phyloP scores from a whole-genome alignment of 2,888 invertebrate species.

The Entomobrya proxima region DNA sequence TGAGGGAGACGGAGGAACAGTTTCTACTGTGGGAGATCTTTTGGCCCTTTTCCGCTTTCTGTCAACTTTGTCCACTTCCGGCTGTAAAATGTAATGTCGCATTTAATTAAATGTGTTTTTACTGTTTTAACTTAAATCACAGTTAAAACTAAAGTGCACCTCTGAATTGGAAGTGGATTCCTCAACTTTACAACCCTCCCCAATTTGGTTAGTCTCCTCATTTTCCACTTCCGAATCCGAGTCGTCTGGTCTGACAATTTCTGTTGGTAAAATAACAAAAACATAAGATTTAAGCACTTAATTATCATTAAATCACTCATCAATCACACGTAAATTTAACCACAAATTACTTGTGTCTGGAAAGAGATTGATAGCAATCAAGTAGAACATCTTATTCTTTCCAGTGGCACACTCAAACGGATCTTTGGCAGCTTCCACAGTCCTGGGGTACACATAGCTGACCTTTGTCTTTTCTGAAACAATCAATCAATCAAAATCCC shows the following conservation, averaged over 20 bases:
- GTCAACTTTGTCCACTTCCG: background rate
- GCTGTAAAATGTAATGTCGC: background rate
- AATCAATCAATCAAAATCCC: background rate
- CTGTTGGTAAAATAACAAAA: background rate
- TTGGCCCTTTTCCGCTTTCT: background rate
- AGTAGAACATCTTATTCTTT: slow-evolving; percentile 52
- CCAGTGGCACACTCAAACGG: slow-evolving; percentile 33
- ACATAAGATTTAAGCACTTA: background rate
- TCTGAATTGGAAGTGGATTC: background rate
- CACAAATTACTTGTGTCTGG: slow-evolving; percentile 56
- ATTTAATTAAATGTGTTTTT: background rate
- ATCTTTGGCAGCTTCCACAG: slow-evolving; percentile 53
- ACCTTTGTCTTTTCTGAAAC: slow-evolving; percentile 3
- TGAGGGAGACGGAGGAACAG: background rate
- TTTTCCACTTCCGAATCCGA: slow-evolving; percentile 30
- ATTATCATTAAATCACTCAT: background rate
- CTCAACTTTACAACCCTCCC: background rate
- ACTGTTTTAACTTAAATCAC: background rate
- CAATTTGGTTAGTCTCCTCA: background rate
- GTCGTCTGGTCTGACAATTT: slow-evolving; percentile 46
- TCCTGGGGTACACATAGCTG: slow-evolving; percentile 27
- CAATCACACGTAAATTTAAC: too few species aligned
- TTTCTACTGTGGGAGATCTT: background rate
- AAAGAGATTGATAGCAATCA: slow-evolving; percentile 47
- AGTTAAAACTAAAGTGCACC: background rate